Evolutionary conservation across 2,888 invertebrate species (phyloP).

Genomic region (Elmis aenea): DNA sequence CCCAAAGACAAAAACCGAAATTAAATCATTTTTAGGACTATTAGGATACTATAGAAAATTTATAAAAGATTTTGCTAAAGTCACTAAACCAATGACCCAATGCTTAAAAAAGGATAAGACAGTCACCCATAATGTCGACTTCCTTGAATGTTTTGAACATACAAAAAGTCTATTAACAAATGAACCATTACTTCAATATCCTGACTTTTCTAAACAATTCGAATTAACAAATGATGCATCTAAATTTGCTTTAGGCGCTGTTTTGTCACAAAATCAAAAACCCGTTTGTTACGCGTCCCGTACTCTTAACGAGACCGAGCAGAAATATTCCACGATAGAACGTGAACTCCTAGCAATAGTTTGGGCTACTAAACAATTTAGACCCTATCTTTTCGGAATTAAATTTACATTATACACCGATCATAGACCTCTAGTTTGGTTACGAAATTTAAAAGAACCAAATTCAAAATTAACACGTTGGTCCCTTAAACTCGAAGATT

Average conservation of each 20-base stretch:
- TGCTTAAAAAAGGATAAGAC: constrained; percentile 4
- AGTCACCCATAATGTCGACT: constrained; percentile 2
- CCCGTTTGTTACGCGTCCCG: constrained; percentile 3
- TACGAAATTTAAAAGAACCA: too few relatives aligned
- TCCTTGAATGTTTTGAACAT: constrained; percentile 4
- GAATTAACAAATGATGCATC: constrained; percentile 17
- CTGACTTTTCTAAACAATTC: constrained; percentile 18
- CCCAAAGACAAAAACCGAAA: constrained; percentile 4
- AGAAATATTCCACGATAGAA: constrained; percentile 5
- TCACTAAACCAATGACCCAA: constrained; percentile 2
- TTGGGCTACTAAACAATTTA: constrained; percentile 2
- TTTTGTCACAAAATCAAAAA: constrained; percentile 4
- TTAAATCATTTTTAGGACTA: constrained; percentile 6
- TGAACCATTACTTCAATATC: constrained; percentile 18
- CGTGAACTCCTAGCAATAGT: constrained; percentile 4
- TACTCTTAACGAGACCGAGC: too few relatives aligned
- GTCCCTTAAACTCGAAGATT: constrained; percentile 1
- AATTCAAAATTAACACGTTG: constrained; percentile 5
- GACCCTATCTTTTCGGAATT: not conserved
- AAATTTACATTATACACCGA: too few relatives aligned
- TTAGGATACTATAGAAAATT: too few relatives aligned
- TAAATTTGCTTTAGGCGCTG: constrained; percentile 3
- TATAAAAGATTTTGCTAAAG: too few relatives aligned
- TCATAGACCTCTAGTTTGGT: too few relatives aligned
- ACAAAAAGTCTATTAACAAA: too few relatives aligned